Conservation (phyloP, 1,140 invertebrate species). For the Teleopsis dalmanni region DNA sequence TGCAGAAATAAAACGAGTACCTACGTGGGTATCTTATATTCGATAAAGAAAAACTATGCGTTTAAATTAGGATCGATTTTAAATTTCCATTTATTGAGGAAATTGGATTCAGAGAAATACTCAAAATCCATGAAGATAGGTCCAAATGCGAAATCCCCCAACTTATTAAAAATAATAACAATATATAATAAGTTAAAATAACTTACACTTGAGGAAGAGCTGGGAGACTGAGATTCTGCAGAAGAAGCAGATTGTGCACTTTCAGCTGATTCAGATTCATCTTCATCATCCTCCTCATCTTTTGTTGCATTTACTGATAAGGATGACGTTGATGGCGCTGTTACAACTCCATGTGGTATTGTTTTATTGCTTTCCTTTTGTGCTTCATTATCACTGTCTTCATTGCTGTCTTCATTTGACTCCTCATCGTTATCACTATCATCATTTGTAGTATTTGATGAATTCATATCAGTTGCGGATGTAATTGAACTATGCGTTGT, state of each 20-base stretch:
- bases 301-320: not conserved
- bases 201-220: slow-evolving; percentile 37
- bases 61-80: no score
- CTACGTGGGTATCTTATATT: no score
- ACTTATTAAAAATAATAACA: no score
- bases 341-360: slow-evolving; percentile 8
- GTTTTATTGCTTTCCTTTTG: slow-evolving; percentile 13
- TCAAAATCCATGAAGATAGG: no score
- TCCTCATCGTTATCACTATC: slow-evolving; percentile 46
- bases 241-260: slow-evolving; percentile 12
- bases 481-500: slow-evolving; percentile 28
- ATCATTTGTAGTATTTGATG: slow-evolving; percentile 45
- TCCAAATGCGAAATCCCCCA: no score
- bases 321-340: not conserved
- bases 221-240: slow-evolving; percentile 18
- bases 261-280: slow-evolving; percentile 17
- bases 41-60: no score
- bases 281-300: slow-evolving; percentile 22
- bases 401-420: slow-evolving; percentile 17
- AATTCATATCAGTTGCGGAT: slow-evolving; percentile 26
- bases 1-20: no score
- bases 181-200: not conserved
- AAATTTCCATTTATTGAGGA: no score
- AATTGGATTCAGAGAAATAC: no score
- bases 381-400: slow-evolving; percentile 23